phyloP scores from a whole-genome alignment of 2,888 invertebrate genomes.

The Zaprionus bogoriensis region DNA sequence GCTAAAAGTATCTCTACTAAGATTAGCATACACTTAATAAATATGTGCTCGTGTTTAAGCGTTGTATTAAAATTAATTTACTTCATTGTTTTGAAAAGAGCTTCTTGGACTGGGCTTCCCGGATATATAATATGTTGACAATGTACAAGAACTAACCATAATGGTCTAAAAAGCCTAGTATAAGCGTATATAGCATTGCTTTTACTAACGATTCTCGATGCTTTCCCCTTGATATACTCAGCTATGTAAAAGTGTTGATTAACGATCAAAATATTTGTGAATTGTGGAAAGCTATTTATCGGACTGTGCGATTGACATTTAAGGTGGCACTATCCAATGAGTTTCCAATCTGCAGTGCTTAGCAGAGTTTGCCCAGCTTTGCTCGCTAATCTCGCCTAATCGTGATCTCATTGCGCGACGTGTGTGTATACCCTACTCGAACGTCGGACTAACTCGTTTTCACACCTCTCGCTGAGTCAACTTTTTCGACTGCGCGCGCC shows the following conservation, averaged over 20 bases:
- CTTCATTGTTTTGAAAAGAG: no score
- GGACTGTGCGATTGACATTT: constrained; percentile 9
- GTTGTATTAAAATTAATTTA: no score
- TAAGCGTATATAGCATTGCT: no score
- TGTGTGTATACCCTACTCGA: constrained; percentile 3
- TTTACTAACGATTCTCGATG: not conserved
- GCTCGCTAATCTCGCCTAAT: not conserved
- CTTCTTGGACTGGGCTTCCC: no score
- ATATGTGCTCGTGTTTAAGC: no score
- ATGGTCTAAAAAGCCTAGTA: no score
- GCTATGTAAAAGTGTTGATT: not conserved
- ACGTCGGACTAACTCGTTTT: constrained; percentile 11
- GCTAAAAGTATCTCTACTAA: no score
- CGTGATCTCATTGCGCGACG: constrained; percentile 15
- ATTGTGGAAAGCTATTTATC: not conserved
- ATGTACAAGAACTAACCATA: no score
- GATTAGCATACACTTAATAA: no score
- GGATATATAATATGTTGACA: no score
- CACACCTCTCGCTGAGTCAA: constrained; percentile 41
- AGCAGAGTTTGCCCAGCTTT: not conserved
- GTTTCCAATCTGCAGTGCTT: not conserved
- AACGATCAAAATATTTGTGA: constrained; percentile 1
- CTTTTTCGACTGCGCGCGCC: constrained; percentile 22
- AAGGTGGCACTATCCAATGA: not conserved
- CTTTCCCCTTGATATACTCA: no score